Base-by-base conservation (phyloP, 2,113 vertebrate genomes). In the Xiphias gladius region DNA sequence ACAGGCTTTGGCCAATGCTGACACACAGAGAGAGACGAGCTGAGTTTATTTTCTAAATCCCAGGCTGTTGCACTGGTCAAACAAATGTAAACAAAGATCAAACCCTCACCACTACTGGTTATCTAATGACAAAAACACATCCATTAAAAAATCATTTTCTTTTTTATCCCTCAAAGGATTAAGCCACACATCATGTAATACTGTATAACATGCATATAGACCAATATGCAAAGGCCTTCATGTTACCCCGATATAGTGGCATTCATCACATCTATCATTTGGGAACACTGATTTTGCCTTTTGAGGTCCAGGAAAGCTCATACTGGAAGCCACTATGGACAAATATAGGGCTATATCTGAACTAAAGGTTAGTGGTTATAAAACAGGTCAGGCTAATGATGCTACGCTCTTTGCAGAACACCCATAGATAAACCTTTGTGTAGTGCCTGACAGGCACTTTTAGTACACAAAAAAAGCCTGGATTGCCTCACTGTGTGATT, bases 401-500 rank as follows among this genome's bases (percentile, higher is more conserved):
- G 58, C 58, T 46, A 28, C 74, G 39, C 64, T 50, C 26, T 58
- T 30, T 50, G 50, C 79, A 70, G 67, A 80, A 68, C 65, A 84
- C 55, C 7, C 5, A 73, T 12, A 77, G 35, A 70, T 62, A 62
- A 82, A 89, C 46, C 37, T 75, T 50, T 50, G 43, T 79, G 48
- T 63, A 32, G 70, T 50, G 73, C 70, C 77, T 39, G 66, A 72
- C 76, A 41, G 71, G 64, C 83, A 59, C 20, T 83, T 87, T 86
- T 28, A 66, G 67, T 37, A 43, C n/a, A 54, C 46, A 68, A 26
- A 64, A 26, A 64, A 80, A 76, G 62, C 68, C 81, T 70, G 75
- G 76, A 79, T 76, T 72, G 68, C 61, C 64, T 86, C 30, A 66
- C 48, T 76, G 39, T 87, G 86, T 86, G 87, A 91, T 91, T 88